Conservation (phyloP, 2,888 invertebrate species). For the Xestia ashworthii region DNA sequence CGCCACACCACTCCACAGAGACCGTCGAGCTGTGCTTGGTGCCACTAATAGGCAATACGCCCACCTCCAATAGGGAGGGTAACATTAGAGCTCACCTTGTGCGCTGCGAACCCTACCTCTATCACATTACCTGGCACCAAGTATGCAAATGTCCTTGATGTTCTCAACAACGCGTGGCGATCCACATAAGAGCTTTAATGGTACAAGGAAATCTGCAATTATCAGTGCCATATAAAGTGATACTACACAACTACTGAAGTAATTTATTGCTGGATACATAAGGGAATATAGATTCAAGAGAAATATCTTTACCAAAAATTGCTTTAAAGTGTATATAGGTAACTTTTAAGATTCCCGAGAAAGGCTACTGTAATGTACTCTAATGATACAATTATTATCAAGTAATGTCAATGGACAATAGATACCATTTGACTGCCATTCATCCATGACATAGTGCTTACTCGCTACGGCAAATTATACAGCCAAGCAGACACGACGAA, state of each 20-base stretch:
- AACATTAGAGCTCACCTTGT: constrained; percentile 90
- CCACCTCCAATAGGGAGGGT: constrained; percentile 91
- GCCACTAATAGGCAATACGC: constrained; percentile 90
- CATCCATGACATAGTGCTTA: constrained; percentile 87
- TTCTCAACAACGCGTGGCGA: constrained; percentile 56
- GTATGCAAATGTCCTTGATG: constrained; percentile 69
- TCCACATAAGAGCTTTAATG: constrained; percentile 50
- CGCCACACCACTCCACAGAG: constrained; percentile 83
- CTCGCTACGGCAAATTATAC: constrained; percentile 89
- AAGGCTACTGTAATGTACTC: constrained; percentile 91
- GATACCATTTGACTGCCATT: constrained; percentile 89
- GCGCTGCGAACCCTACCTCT: constrained; percentile 89
- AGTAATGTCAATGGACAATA: constrained; percentile 90
- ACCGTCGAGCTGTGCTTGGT: constrained; percentile 88
- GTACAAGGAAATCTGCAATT: constrained; percentile 68
- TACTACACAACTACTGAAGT: constrained; percentile 89
- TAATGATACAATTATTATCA: constrained; percentile 91
- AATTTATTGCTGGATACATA: constrained; percentile 91
- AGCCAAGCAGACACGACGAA: constrained; percentile 83
- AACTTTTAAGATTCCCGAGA: constrained; percentile 90
- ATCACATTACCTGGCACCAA: constrained; percentile 78
- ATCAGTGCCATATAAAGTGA: constrained; percentile 83
- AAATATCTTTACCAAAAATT: constrained; percentile 90
- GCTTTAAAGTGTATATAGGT: constrained; percentile 90
- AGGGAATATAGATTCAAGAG: constrained; percentile 90